Evolutionary conservation across 2,113 vertebrate species (phyloP), one percentile per base, ranked within the genome.

Genomic region (Hydrolagus affinis): DNA sequence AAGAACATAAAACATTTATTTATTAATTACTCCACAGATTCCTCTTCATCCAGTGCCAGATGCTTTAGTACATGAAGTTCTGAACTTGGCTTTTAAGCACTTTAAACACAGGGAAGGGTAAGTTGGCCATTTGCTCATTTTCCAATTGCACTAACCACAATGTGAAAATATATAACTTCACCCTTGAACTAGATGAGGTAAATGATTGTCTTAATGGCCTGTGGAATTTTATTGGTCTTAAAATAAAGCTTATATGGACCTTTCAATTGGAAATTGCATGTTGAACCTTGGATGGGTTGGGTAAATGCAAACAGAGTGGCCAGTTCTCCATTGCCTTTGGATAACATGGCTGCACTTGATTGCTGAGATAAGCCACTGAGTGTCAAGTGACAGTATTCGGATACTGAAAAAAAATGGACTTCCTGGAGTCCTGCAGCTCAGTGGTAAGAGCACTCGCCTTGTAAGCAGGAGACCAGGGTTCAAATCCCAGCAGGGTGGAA

Each of bases 81-180:
- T 98, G 89, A 98, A 97, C 93, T 95, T 99, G 95, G 97, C 97
- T 91, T 99, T 99, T 91, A 99, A 99, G 96, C 97, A 99, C 97
- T 99, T 99, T 98, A 99, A 99, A 96, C 97, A 99, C 90, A 98
- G 97, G 94, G 97, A 99, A 95, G 97, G 97, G 97, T 98, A 92
- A 98, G 95, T 92, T 66, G 78, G 25, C 14, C 14, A 25, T 83
- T 21, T 66, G 78, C 8, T 23, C 32, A 14, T 60, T 62, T 78
- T 28, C 11, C 62, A 12, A 14, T 60, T 25, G 57, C 57, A 11
- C 62, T 83, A 60, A 83, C 12, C 25, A 11, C 59, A 25, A 8
- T 30, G n/a, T 30, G 21, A 66, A 68, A 17, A 28, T n/a, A 8
- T 66, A 19, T 83, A 25, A n/a, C n/a, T n/a, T n/a, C n/a, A 25